Evolutionary conservation across 2,797 vertebrate genomes (phyloP), one percentile per base, ranked within the genome.

Genomic region (Spheniscus humboldti): DNA sequence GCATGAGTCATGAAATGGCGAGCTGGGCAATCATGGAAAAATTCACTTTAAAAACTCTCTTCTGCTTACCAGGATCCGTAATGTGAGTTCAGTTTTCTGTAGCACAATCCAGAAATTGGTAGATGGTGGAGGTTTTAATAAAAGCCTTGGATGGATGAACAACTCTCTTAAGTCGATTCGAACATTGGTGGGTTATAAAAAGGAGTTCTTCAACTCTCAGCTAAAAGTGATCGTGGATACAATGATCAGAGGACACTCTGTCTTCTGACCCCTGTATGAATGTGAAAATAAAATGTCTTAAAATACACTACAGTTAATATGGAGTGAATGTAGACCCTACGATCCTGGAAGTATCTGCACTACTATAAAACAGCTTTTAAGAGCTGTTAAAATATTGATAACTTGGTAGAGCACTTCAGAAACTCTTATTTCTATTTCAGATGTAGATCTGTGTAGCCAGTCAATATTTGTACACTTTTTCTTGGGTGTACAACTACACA

Each of bases 21-120:
- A 97, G 94, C 81, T 96, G 95, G 93, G 96, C 92, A 96, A 96
- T 96, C 92, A 97, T 77, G 75, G 78, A 83, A 88, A 92, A 93
- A 95, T 41, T 94, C 48, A 52, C 81, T 95, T 97, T 62, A 72
- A 94, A 87, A 93, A 74, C 39, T 85, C 30, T 71, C 23, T 94
- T 94, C 69, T 91, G 81, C 68, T 90, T 95, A 86, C 72, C 41
- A 90, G 75, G 88, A 83, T 89, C 62, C 1, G 2, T 93, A 92
- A 56, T 77, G 24, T 47, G 53, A 93, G 69, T 95, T 95, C 68
- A 68, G 81, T 90, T 96, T 96, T 92, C 75, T 92, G 72, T 90
- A 94, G 62, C 24, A 19, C 78, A 92, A 87, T 79, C 37, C 59
- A 77, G 60, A 94, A 94, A 68, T 78, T 86, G 69, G 0, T 41